phyloP scores from a whole-genome alignment of 64 coral and sea anemone genomes.

The Stylophora pistillata region DNA sequence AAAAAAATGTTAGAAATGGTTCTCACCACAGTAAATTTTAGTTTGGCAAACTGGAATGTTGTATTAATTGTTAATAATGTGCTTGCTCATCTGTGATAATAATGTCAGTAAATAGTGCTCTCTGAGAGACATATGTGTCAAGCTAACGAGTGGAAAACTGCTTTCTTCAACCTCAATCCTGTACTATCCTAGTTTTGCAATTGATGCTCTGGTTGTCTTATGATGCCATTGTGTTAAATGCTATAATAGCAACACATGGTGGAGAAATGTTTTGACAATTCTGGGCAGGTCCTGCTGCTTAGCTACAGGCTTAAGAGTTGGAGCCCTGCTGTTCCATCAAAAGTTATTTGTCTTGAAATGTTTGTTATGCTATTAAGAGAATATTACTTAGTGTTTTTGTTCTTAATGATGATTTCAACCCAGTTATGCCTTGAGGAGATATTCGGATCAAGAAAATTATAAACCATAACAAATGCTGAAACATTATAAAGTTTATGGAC shows the following conservation, averaged over 20 bases:
- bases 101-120: too few species aligned
- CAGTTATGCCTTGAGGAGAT: too few species aligned
- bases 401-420: too few species aligned
- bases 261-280: constrained; percentile 16
- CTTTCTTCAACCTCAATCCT: background rate
- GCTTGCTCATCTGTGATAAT: too few species aligned
- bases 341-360: background rate
- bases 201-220: background rate
- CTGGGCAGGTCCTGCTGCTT: background rate
- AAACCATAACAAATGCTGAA: too few species aligned
- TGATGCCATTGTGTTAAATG: constrained; percentile 47
- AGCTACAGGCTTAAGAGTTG: background rate
- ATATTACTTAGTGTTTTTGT: too few species aligned
- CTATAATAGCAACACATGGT: background rate
- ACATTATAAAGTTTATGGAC: too few species aligned
- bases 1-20: background rate
- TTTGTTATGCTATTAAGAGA: too few species aligned
- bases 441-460: too few species aligned
- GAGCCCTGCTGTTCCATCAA: background rate
- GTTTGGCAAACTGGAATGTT: background rate
- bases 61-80: too few species aligned
- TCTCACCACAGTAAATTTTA: background rate
- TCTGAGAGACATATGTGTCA: background rate
- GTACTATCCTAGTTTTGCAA: background rate
- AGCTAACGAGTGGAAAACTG: background rate